phyloP scores from a whole-genome alignment of 1,140 invertebrate species.

The Berghia stephanieae region DNA sequence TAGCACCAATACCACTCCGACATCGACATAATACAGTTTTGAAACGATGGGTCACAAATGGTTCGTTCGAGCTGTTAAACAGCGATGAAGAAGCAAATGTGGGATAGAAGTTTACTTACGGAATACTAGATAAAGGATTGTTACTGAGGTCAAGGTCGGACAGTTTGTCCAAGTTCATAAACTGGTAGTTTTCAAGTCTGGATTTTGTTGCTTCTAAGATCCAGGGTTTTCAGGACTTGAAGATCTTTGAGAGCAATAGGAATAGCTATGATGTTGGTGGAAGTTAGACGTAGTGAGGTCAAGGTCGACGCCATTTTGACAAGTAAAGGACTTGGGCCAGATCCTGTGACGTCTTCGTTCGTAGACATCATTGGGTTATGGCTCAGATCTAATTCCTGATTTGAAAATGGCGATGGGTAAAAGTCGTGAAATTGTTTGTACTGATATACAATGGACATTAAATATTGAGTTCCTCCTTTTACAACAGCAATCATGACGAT shows the following conservation, averaged over 20 bases:
- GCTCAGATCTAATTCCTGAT: slow-evolving; percentile 11
- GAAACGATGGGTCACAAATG: no score
- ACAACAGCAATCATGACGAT: no score
- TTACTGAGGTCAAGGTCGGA: neutral
- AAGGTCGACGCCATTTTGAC: neutral
- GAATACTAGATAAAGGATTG: neutral
- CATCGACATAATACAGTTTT: no score
- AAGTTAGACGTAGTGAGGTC: neutral
- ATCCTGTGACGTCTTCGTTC: neutral
- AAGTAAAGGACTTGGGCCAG: neutral
- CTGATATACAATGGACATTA: neutral
- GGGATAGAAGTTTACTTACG: slow-evolving; percentile 11
- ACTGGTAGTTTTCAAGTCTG: neutral
- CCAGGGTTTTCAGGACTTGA: neutral
- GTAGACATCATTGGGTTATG: slow-evolving; percentile 19
- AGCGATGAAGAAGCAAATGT: no score
- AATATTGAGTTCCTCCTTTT: neutral
- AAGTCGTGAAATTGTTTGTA: no score
- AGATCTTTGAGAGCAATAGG: neutral
- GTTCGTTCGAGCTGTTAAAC: no score
- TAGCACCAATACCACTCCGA: no score
- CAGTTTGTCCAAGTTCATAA: neutral
- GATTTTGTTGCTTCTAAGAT: slow-evolving; percentile 5
- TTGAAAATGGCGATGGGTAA: no score
- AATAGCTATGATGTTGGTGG: neutral